Percentiles rank a stretch among this genome's conserved stretches.
Evolutionary conservation across 2,888 invertebrate species (phyloP).

Genomic region (Parnassius apollo): DNA sequence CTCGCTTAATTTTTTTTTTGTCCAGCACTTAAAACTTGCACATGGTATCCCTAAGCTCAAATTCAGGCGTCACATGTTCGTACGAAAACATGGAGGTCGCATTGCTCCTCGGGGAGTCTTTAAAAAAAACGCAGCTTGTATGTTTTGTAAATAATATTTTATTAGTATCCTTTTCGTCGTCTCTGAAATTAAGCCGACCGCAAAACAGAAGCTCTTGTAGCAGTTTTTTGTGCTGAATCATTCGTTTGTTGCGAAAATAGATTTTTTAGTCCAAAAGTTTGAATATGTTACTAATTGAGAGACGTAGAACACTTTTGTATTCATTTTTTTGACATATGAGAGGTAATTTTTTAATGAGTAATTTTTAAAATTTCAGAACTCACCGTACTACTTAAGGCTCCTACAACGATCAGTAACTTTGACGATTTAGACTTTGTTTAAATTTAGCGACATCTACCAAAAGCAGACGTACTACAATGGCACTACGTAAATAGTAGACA

Average conservation of each 20-base stretch:
- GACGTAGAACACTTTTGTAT: too few species aligned
- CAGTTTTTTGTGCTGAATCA: constrained; percentile 4
- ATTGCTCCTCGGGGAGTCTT: constrained; percentile 60
- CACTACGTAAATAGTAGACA: too few species aligned
- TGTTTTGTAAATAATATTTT: constrained; percentile 75
- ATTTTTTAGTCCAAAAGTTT: background rate
- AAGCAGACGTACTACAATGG: too few species aligned
- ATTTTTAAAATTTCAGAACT: too few species aligned
- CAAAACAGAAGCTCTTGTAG: constrained; percentile 25
- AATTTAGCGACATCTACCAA: too few species aligned
- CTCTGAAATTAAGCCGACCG: constrained; percentile 32
- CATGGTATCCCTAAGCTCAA: constrained; percentile 26
- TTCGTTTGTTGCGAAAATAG: background rate
- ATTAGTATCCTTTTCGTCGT: constrained; percentile 41
- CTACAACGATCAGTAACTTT: too few species aligned
- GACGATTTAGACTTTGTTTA: too few species aligned
- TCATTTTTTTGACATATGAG: too few species aligned
- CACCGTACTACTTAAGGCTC: too few species aligned
- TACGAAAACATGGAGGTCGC: constrained; percentile 63
- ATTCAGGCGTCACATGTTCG: constrained; percentile 47
- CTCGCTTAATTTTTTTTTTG: constrained; percentile 8
- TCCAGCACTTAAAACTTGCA: constrained; percentile 11
- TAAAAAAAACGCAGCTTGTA: constrained; percentile 59
- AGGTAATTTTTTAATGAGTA: too few species aligned
- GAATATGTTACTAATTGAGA: background rate